A percentile compares a stretch with the other conserved stretches of the same genome.
phyloP scores from a whole-genome alignment of 1,140 invertebrate genomes.

The Drosophila bocqueti region DNA sequence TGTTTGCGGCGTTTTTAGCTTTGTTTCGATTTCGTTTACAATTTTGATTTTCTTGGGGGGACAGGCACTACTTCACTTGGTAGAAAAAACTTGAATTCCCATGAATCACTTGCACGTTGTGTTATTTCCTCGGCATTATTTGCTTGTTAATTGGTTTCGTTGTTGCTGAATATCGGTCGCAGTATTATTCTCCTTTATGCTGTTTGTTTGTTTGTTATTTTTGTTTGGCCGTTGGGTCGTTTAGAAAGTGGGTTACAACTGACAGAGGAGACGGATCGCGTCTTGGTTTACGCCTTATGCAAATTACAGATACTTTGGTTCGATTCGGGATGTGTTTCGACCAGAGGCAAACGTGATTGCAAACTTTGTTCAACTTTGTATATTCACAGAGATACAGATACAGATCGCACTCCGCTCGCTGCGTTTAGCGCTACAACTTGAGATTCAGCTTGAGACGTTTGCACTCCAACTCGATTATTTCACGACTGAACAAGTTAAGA shows the following conservation, averaged over 20 bases:
- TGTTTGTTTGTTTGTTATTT: slow-evolving; percentile 25
- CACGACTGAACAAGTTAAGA: slow-evolving; percentile 53
- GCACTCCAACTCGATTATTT: slow-evolving; percentile 75
- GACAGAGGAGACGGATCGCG: slow-evolving; percentile 43
- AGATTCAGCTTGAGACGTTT: slow-evolving; percentile 45
- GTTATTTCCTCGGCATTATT: slow-evolving; percentile 58
- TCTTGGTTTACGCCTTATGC: slow-evolving; percentile 65
- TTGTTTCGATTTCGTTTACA: slow-evolving; percentile 24
- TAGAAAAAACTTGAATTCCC: slow-evolving; percentile 53
- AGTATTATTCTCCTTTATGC: slow-evolving; percentile 49
- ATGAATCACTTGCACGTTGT: slow-evolving; percentile 71
- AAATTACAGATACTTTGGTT: slow-evolving; percentile 57
- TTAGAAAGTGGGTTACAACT: slow-evolving; percentile 78
- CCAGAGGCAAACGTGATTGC: slow-evolving; percentile 63
- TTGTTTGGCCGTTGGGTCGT: slow-evolving; percentile 52
- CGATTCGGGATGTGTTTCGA: slow-evolving; percentile 67
- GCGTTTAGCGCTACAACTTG: slow-evolving; percentile 59
- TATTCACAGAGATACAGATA: slow-evolving; percentile 12
- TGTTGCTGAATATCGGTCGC: slow-evolving; percentile 57
- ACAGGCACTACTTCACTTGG: slow-evolving; percentile 28
- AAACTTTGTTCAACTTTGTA: slow-evolving; percentile 79
- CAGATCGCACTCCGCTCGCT: slow-evolving; percentile 47
- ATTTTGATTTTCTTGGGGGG: slow-evolving; percentile 32
- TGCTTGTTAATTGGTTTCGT: slow-evolving; percentile 76
- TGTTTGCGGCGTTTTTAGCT: slow-evolving; percentile 24